Evolutionary conservation across 92 coral and sea anemone genomes (phyloP).

Genomic region (Chrysogorgia sp.): DNA sequence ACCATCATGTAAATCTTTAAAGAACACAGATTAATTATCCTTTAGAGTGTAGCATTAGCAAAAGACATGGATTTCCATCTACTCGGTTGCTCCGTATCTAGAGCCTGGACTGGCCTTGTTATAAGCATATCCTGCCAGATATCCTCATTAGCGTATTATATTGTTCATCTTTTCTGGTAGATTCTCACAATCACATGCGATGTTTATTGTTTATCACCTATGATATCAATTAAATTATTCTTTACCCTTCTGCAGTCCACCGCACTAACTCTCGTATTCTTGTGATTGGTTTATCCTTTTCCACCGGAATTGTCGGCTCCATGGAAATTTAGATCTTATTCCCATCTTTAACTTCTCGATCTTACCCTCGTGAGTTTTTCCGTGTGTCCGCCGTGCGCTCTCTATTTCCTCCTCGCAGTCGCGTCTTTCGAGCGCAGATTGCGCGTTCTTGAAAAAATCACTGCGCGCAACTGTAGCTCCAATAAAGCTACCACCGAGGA

Average conservation of each 20-base stretch:
- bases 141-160: too few relatives aligned
- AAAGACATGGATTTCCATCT: too few relatives aligned
- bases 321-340: not conserved
- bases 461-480: conserved; percentile 12
- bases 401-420: conserved; percentile 3
- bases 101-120: too few relatives aligned
- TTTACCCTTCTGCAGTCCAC: not conserved
- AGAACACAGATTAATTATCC: too few relatives aligned
- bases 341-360: not conserved
- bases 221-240: not conserved
- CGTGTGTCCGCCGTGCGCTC: not conserved
- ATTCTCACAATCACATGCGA: too few relatives aligned
- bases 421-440: not conserved
- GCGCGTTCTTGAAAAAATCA: not conserved
- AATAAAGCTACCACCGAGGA: conserved; percentile 13
- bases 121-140: too few relatives aligned
- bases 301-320: conserved; percentile 21
- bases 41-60: too few relatives aligned
- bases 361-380: not conserved
- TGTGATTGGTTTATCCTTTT: not conserved
- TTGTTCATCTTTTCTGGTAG: too few relatives aligned
- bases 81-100: too few relatives aligned
- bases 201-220: too few relatives aligned
- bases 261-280: not conserved
- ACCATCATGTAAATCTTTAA: too few relatives aligned